phyloP scores from a whole-genome alignment of 2,113 vertebrate genomes.

The Cottus gobio region DNA sequence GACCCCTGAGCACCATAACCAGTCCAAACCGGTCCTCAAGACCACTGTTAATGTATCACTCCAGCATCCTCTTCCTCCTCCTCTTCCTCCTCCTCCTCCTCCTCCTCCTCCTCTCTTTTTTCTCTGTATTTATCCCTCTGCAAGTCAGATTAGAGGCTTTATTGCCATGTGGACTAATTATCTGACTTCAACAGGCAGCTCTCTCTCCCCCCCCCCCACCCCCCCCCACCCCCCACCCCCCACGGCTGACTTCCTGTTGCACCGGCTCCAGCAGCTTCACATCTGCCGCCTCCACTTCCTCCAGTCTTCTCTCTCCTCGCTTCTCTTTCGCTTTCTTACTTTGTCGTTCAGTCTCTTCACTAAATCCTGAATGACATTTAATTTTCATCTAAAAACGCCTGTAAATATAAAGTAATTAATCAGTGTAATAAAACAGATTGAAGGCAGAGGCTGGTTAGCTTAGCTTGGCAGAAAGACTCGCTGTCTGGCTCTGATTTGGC shows the following conservation, averaged over 20 bases:
- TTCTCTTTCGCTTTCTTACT: background rate
- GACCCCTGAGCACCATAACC: slow-evolving; percentile 35
- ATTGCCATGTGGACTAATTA: slow-evolving; percentile 78
- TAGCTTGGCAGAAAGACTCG: too few species aligned
- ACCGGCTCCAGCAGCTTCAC: slow-evolving; percentile 42
- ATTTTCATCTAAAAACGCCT: background rate
- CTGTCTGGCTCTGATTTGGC: too few species aligned
- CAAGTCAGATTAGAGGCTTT: slow-evolving; percentile 66
- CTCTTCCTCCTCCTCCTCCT: slow-evolving; percentile 14
- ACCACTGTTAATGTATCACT: slow-evolving; percentile 9
- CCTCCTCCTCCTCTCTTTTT: slow-evolving; percentile 4
- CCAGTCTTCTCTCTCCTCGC: background rate
- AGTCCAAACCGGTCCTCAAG: slow-evolving; percentile 42
- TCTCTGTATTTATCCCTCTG: slow-evolving; percentile 44
- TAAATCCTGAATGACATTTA: background rate
- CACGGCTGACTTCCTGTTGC: slow-evolving; percentile 61
- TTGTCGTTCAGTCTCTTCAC: background rate
- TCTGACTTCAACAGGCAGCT: slow-evolving; percentile 65
- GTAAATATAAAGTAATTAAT: background rate
- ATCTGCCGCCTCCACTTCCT: slow-evolving; percentile 32
- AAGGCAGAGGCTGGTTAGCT: too few species aligned
- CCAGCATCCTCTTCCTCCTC: slow-evolving; percentile 4
- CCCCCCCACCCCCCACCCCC: slow-evolving; percentile 58
- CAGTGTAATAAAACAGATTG: slow-evolving; percentile 1
- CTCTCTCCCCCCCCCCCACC: slow-evolving; percentile 54